Evolutionary conservation across 2,113 vertebrate species (phyloP).

Genomic region (Sphyrna mokarran): DNA sequence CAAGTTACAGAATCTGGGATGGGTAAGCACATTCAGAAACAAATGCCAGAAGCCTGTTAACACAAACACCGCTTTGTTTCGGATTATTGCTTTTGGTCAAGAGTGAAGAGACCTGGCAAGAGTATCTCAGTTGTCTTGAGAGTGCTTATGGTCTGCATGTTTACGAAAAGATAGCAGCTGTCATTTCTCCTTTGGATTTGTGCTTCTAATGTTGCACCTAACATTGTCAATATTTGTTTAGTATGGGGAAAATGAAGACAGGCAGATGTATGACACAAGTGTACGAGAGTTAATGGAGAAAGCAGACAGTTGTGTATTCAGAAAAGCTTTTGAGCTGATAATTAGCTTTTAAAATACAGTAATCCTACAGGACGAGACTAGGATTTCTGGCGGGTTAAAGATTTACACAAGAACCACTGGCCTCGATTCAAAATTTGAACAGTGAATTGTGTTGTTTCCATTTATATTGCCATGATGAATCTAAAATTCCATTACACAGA

Average conservation of each 20-base stretch:
- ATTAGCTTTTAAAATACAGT: conserved; percentile 21
- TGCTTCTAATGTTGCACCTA: conserved; percentile 11
- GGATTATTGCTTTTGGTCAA: not conserved
- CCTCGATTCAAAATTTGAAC: not conserved
- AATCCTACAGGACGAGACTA: not conserved
- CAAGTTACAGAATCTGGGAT: not conserved
- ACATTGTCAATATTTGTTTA: conserved; percentile 30
- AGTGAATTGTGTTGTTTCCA: not conserved
- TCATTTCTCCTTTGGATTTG: conserved; percentile 17
- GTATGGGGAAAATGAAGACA: not conserved
- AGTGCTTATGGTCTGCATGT: not conserved
- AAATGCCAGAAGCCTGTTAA: not conserved
- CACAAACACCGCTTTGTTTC: not conserved
- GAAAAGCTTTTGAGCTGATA: conserved; percentile 24
- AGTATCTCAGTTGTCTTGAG: conserved; percentile 1
- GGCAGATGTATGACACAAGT: not conserved
- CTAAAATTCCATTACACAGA: not conserved
- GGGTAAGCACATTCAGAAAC: not conserved
- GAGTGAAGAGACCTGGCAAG: not conserved
- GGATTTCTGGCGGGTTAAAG: not conserved
- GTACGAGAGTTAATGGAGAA: not conserved
- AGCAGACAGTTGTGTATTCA: conserved; percentile 12
- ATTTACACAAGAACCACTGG: conserved; percentile 14
- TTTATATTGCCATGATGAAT: not conserved
- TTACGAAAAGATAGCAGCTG: conserved; percentile 26